Percentiles rank a stretch among this genome's conserved stretches.
These are phyloP conservation scores for Sphenopsis melanotis DNA, from an alignment of 2,797 vertebrate genomes.

Conservation along the genomic window DNA sequence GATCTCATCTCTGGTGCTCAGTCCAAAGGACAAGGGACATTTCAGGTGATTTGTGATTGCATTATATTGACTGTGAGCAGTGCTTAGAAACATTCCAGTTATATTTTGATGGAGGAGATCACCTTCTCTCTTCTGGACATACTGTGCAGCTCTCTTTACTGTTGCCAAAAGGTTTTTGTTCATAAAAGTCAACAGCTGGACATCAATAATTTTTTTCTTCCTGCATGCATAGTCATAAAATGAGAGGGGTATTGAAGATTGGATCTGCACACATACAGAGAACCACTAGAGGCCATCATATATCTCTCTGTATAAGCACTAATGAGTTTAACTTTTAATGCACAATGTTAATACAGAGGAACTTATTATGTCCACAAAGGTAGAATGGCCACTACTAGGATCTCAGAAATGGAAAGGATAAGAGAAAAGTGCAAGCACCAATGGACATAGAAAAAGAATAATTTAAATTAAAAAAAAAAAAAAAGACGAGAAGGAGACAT, in stretches of 20 bases:
- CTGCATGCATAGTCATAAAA: neutral
- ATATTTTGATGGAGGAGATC: neutral
- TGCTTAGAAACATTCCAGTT: neutral
- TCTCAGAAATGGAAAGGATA: neutral
- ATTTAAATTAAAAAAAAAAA: neutral
- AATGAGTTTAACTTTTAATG: neutral
- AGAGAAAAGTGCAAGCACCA: neutral
- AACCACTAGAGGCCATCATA: conserved; percentile 56
- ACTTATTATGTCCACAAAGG: neutral
- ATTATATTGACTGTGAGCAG: neutral
- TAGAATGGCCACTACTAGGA: neutral
- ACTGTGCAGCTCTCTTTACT: neutral
- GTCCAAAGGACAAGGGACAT: neutral
- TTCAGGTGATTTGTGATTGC: neutral
- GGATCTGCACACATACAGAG: neutral
- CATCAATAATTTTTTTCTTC: neutral
- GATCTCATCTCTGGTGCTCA: neutral
- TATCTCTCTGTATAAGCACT: neutral
- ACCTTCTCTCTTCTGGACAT: neutral
- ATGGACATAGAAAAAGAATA: neutral
- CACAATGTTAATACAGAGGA: neutral
- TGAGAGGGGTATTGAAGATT: neutral
- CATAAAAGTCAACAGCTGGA: neutral
- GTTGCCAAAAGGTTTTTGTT: conserved; percentile 4
- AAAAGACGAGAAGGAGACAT: neutral